Evolutionary conservation across 2,797 vertebrate genomes (phyloP), one percentile per base, ranked within the genome.

Genomic region (Sorex maritimensis): DNA sequence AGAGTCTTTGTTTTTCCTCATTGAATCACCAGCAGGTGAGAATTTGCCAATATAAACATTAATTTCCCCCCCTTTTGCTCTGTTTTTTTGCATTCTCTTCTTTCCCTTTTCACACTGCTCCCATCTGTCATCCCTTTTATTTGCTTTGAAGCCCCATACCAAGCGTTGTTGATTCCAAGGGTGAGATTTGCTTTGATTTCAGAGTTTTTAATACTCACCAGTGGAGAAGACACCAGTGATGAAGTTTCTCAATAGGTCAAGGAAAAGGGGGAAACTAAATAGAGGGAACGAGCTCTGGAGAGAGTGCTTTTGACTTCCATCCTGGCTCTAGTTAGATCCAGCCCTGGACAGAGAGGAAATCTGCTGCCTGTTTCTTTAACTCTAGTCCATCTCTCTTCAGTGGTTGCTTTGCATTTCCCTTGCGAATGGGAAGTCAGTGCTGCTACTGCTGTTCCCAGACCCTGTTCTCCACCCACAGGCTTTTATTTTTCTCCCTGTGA

Each of bases 1-100:
- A 80, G 77, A 46, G n/a, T 46, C 3, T 81, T 80, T 90, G 58
- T 63, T 61, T 26, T 46, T 0, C 3, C 10, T 67, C 63, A 63
- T n/a, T 71, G 69, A 78, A 81, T 81, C 65, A 15, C 19, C 61
- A 65, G 34, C 41, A 74, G 77, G 41, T 73, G 52, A 86, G 74
- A 92, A 69, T 90, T 88, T 88, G 34, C 82, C 67, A 41, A 23
- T 44, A 72, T 17, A 90, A 87, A 92, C 69, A 49, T 85, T 69
- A 26, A 63, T 83, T 79, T 73, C 7, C 14, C 15, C 30, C 13
- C 23, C n/a, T 69, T 71, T 74, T 34, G 28, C 71, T n/a, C 46
- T 13, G 15, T 2, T 13, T 74, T 89, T 87, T 81, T 44, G 13
- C 0, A 34, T 88, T 69, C 63, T 67, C 17, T 89, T 93, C 19